Conservation (phyloP, 2,888 invertebrate genomes). For the Carabus problematicus region DNA sequence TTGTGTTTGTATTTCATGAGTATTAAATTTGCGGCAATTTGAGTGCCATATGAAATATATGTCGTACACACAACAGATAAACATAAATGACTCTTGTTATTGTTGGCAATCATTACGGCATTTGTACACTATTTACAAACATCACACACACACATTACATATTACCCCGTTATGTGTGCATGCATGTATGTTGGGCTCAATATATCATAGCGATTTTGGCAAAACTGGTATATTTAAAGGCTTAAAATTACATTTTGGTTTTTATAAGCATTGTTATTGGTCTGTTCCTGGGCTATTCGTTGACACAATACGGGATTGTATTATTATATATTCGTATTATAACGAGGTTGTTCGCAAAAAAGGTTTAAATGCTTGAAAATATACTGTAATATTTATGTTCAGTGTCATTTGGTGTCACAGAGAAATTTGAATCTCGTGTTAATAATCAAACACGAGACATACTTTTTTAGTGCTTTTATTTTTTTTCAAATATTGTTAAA, state of each 20-base stretch:
- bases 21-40: too few relatives aligned
- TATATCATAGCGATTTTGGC: too few relatives aligned
- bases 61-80: too few relatives aligned
- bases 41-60: too few relatives aligned
- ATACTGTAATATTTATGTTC: constrained; percentile 11
- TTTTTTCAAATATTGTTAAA: constrained; percentile 13
- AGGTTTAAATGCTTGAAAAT: constrained; percentile 22
- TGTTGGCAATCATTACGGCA: too few relatives aligned
- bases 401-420: constrained; percentile 13
- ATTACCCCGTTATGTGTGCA: too few relatives aligned
- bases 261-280: constrained; percentile 23
- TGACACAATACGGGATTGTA: not conserved
- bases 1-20: too few relatives aligned
- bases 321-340: constrained; percentile 17
- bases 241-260: constrained; percentile 27
- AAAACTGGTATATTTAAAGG: not conserved
- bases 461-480: constrained; percentile 29
- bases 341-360: not conserved
- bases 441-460: constrained; percentile 18
- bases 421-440: not conserved
- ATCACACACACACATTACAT: too few relatives aligned
- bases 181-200: too few relatives aligned
- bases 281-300: constrained; percentile 27
- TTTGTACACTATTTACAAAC: too few relatives aligned
- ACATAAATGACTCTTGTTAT: too few relatives aligned